Percentiles rank a stretch among this genome's conserved stretches.
Conservation (phyloP, 2,113 vertebrate genomes). For the Todiramphus saurophagus region DNA sequence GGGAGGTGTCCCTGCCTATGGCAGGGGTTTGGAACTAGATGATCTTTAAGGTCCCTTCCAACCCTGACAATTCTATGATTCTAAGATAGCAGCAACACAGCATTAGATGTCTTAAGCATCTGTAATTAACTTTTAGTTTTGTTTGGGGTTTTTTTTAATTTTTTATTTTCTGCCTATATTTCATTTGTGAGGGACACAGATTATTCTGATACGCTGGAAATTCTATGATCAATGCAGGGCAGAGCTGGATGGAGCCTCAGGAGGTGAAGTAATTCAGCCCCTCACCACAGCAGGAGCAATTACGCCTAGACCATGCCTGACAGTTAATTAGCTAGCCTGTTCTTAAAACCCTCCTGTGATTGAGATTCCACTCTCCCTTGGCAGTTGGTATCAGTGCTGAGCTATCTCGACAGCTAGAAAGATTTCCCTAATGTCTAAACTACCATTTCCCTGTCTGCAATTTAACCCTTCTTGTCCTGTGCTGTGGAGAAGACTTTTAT, state of each 20-base stretch:
- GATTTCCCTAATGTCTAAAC: background rate
- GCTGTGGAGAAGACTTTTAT: background rate
- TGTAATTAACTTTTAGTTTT: background rate
- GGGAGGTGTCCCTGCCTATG: too few relatives aligned
- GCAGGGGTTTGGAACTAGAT: too few relatives aligned
- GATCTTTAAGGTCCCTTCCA: too few relatives aligned
- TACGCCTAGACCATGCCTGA: background rate
- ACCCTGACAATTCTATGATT: too few relatives aligned
- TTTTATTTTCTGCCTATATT: background rate
- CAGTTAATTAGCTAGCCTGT: slow-evolving; percentile 5
- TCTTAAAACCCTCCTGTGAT: background rate
- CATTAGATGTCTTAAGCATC: background rate
- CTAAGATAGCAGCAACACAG: background rate
- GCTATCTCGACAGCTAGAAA: background rate
- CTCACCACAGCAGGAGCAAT: background rate
- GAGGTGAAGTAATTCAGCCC: background rate
- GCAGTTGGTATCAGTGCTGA: background rate
- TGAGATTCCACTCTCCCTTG: background rate
- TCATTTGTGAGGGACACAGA: background rate
- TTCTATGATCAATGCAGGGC: background rate
- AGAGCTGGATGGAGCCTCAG: background rate
- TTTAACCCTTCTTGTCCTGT: slow-evolving; percentile 14
- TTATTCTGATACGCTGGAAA: background rate
- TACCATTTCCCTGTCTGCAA: background rate
- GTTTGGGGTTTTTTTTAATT: background rate